Conservation (phyloP, 2,797 vertebrate species). For the Delichon dasypus region DNA sequence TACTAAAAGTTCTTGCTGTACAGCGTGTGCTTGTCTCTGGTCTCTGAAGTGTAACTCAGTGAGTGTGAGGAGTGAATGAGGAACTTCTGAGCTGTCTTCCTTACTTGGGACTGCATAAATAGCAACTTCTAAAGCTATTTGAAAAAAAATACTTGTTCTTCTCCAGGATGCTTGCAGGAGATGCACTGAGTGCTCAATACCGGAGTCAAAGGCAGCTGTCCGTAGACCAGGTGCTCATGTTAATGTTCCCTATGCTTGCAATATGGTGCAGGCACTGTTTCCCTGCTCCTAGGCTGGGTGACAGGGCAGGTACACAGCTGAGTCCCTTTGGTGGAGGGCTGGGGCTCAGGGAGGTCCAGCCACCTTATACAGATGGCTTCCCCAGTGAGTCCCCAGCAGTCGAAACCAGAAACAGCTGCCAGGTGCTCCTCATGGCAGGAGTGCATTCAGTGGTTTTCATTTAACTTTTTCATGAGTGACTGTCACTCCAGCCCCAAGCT, state of each 20-base stretch:
- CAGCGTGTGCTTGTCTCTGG: background rate
- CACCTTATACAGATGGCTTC: rapidly evolving
- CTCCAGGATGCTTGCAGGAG: background rate
- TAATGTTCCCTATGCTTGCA: background rate
- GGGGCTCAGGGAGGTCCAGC: background rate
- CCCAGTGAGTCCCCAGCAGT: background rate
- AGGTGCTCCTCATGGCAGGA: background rate
- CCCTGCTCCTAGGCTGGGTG: background rate
- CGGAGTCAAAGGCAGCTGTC: no score
- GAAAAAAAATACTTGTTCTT: background rate
- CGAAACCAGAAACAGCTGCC: background rate
- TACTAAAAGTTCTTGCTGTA: background rate
- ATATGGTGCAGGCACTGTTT: rapidly evolving
- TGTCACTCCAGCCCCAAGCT: background rate
- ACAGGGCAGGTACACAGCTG: background rate
- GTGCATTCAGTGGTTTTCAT: background rate
- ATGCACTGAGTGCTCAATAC: background rate
- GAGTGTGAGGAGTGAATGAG: background rate
- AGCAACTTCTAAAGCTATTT: background rate
- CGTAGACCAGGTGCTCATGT: background rate
- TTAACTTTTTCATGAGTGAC: background rate
- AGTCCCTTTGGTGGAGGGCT: background rate
- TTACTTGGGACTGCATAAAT: background rate
- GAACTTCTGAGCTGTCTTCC: background rate
- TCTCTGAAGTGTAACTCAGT: background rate